Conservation (phyloP, 2,888 invertebrate genomes). For the Drosophila diplacantha region DNA sequence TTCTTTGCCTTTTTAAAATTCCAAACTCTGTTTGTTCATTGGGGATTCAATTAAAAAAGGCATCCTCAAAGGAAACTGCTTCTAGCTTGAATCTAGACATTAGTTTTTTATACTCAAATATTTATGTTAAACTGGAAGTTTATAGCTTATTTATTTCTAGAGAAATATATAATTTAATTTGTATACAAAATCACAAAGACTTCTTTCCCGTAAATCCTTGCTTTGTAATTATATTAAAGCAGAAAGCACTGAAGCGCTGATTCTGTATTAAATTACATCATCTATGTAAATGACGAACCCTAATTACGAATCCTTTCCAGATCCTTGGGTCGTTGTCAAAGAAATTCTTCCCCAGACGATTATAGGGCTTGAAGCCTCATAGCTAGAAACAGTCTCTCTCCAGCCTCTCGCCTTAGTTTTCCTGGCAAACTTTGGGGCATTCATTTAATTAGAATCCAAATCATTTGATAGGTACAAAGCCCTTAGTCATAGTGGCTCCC, state of each 20-base stretch:
- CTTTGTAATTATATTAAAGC: not conserved
- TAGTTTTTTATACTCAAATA: not conserved
- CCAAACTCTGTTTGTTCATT: constrained; percentile 25
- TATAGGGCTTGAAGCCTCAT: not conserved
- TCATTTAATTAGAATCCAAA: constrained; percentile 42
- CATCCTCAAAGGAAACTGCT: not conserved
- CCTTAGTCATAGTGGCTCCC: constrained; percentile 39
- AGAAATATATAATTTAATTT: not conserved
- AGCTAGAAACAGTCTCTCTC: constrained; percentile 6
- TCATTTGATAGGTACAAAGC: constrained; percentile 41
- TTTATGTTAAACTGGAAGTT: not conserved
- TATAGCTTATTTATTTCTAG: not conserved
- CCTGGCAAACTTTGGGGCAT: constrained; percentile 29
- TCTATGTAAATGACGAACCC: constrained; percentile 30
- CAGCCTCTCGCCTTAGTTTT: not conserved
- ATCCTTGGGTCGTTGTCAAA: constrained; percentile 22
- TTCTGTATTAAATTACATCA: constrained; percentile 29
- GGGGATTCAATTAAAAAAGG: constrained; percentile 12
- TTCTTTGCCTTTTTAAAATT: constrained; percentile 1
- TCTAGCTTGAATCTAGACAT: not conserved
- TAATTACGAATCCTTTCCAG: constrained; percentile 28
- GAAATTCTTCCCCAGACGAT: constrained; percentile 2
- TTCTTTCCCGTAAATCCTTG: not conserved
- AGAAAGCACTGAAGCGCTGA: not conserved
- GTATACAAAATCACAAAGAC: not conserved